Percentiles rank a stretch among this genome's conserved stretches.
phyloP scores from a whole-genome alignment of 92 coral and sea anemone species.

The Hydrozoanthus gracilis region DNA sequence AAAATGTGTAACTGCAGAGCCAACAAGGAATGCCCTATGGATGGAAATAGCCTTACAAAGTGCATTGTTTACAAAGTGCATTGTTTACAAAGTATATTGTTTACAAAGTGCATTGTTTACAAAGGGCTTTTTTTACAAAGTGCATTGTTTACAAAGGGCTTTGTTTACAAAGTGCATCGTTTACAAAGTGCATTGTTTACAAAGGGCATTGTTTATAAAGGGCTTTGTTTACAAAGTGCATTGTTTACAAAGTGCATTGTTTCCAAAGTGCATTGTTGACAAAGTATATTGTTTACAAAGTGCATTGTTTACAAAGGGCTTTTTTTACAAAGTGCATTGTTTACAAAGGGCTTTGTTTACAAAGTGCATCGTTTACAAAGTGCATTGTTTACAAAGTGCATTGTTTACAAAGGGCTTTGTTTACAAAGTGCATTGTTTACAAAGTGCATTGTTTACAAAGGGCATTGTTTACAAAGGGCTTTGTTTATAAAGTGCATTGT shows the following conservation, averaged over 20 bases:
- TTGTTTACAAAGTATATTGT: not conserved
- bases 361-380: too few species aligned
- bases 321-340: not conserved
- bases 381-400: not conserved
- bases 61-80: not conserved
- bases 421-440: too few species aligned
- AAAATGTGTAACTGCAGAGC: constrained; percentile 8
- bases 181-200: not conserved
- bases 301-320: not conserved
- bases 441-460: not conserved
- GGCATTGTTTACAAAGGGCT: too few species aligned
- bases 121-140: too few species aligned
- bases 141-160: not conserved
- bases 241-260: not conserved
- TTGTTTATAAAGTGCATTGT: not conserved
- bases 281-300: too few species aligned
- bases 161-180: too few species aligned
- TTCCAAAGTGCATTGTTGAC: too few species aligned
- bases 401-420: too few species aligned
- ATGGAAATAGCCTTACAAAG: not conserved
- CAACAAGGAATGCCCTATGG: constrained; percentile 1
- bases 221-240: not conserved
- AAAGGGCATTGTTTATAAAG: too few species aligned
- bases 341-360: too few species aligned
- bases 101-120: not conserved